These are phyloP conservation scores for Sclerurus mexicanus DNA, from an alignment of 2,113 vertebrate genomes.

Conservation along the genomic window DNA sequence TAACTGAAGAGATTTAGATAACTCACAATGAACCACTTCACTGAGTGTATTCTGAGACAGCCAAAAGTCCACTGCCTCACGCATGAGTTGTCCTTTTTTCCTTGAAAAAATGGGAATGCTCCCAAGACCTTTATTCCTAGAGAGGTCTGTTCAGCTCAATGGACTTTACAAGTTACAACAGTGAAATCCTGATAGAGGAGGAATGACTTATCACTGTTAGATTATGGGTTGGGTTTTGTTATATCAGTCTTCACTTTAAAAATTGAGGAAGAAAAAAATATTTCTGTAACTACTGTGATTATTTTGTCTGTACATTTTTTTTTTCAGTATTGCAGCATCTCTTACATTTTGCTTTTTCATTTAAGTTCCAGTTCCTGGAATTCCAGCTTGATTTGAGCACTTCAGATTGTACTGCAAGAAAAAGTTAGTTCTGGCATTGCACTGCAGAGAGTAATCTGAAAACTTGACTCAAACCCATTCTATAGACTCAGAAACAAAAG, in stretches of 20 bases:
- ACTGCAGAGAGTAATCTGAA: neutral
- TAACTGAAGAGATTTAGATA: neutral
- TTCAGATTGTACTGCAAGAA: constrained; percentile 33
- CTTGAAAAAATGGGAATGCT: neutral
- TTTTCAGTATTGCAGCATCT: neutral
- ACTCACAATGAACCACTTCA: neutral
- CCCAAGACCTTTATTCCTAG: constrained; percentile 25
- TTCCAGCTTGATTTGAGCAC: neutral
- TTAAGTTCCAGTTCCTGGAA: constrained; percentile 46
- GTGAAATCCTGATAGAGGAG: neutral
- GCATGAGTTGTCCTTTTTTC: neutral
- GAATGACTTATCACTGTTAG: neutral
- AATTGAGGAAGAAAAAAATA: neutral
- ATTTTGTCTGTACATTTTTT: neutral
- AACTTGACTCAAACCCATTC: neutral
- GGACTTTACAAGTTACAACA: neutral
- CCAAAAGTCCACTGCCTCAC: neutral
- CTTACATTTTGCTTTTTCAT: constrained; percentile 18
- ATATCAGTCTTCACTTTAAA: neutral
- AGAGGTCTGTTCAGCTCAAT: neutral
- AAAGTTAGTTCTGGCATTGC: constrained; percentile 54
- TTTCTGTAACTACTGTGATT: neutral
- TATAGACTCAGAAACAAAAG: neutral
- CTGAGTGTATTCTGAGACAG: neutral
- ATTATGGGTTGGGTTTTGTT: neutral